phyloP scores from a whole-genome alignment of 1,140 invertebrate species.

The Heliconius eleuchia region DNA sequence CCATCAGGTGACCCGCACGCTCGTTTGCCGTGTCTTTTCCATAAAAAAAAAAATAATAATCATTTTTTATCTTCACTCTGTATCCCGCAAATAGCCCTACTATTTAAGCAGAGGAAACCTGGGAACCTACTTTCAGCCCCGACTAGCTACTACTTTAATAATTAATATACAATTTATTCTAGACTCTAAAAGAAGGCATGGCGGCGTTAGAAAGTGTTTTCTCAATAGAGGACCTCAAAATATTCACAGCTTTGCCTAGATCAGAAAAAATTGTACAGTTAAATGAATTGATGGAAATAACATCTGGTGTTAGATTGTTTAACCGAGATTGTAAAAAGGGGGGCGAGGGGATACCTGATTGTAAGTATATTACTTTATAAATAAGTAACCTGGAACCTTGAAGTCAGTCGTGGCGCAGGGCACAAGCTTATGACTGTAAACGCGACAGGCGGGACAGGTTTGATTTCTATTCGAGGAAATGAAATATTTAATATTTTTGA shows the following conservation, averaged over 20 bases:
- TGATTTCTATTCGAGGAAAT: too few relatives aligned
- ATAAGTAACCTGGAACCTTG: background rate
- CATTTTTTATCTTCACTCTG: too few relatives aligned
- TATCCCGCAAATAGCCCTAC: too few relatives aligned
- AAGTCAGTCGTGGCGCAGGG: too few relatives aligned
- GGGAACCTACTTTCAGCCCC: too few relatives aligned
- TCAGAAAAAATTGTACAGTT: conserved; percentile 81
- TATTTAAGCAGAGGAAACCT: too few relatives aligned
- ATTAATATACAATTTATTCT: conserved; percentile 21
- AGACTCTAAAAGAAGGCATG: conserved; percentile 83
- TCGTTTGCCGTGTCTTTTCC: too few relatives aligned
- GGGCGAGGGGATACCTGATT: conserved; percentile 85
- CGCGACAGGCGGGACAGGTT: too few relatives aligned
- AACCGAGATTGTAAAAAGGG: conserved; percentile 86
- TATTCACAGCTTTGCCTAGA: conserved; percentile 83
- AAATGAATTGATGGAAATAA: conserved; percentile 82
- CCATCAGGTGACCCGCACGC: too few relatives aligned
- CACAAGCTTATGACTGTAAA: too few relatives aligned
- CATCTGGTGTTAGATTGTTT: conserved; percentile 85
- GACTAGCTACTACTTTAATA: background rate
- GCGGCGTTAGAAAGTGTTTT: conserved; percentile 88
- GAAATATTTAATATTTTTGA: too few relatives aligned
- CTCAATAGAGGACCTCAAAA: conserved; percentile 84
- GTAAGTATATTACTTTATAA: conserved; percentile 70
- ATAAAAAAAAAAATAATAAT: too few relatives aligned